A percentile compares a stretch with the other conserved stretches of the same genome.
These are phyloP conservation scores for Zonitis immaculata DNA, from an alignment of 2,888 invertebrate species.

Conservation along the genomic window DNA sequence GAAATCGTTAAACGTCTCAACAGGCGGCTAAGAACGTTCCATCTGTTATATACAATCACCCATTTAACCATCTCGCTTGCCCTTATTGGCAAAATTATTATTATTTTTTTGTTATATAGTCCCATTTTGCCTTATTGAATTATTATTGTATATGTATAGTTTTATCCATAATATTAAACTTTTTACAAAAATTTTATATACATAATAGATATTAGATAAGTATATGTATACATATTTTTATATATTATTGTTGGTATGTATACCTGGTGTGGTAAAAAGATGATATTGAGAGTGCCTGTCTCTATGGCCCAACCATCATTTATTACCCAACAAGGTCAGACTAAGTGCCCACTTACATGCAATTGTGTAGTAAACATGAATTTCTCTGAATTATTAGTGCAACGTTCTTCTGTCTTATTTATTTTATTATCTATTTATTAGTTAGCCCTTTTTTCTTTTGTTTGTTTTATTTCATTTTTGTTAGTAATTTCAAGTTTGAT, in stretches of 20 bases:
- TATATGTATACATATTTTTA: background rate
- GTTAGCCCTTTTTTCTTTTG: slow-evolving; percentile 22
- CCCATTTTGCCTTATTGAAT: slow-evolving; percentile 5
- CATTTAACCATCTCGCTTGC: slow-evolving; percentile 11
- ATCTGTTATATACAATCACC: slow-evolving; percentile 24
- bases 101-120: background rate
- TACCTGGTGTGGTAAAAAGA: slow-evolving; percentile 7
- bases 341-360: slow-evolving; percentile 41
- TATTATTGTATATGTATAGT: too few species aligned
- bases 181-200: too few species aligned
- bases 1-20: slow-evolving; percentile 31
- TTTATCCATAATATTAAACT: slow-evolving; percentile 22
- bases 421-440: slow-evolving; percentile 28
- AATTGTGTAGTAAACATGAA: slow-evolving; percentile 42
- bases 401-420: slow-evolving; percentile 30
- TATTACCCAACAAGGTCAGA: slow-evolving; percentile 27
- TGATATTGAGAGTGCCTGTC: slow-evolving; percentile 3
- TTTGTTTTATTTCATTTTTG: slow-evolving; percentile 16
- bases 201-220: too few species aligned
- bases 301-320: slow-evolving; percentile 29
- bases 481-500: slow-evolving; percentile 29
- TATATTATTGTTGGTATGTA: background rate
- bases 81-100: background rate
- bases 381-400: slow-evolving; percentile 37
- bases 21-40: slow-evolving; percentile 26